Conservation (phyloP, 2,888 invertebrate genomes). For the Xanthorhoe designata region DNA sequence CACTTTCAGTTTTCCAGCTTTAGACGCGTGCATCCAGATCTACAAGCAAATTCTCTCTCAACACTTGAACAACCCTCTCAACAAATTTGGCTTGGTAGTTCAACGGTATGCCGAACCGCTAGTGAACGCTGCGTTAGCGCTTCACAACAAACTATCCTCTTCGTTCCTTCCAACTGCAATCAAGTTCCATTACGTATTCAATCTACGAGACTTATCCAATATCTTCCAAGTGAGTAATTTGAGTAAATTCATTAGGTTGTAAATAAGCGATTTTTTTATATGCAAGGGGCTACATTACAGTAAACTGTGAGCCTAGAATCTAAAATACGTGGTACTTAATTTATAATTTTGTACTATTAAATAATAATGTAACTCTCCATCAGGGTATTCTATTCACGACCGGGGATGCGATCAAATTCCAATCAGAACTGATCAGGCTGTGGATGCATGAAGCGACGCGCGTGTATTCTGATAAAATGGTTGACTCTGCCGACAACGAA, state of each 20-base stretch:
- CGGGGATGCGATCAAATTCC: slow-evolving; percentile 89
- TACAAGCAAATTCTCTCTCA: slow-evolving; percentile 93
- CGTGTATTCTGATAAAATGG: slow-evolving; percentile 96
- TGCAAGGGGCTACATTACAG: no score
- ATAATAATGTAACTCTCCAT: background rate
- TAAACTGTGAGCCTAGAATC: no score
- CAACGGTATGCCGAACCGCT: slow-evolving; percentile 86
- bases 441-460: slow-evolving; percentile 96
- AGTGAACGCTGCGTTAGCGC: slow-evolving; percentile 89
- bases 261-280: no score
- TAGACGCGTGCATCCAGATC: slow-evolving; percentile 93
- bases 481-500: slow-evolving; percentile 92
- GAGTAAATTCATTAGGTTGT: no score
- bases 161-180: slow-evolving; percentile 96
- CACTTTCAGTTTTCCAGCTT: slow-evolving; percentile 90
- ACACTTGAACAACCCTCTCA: slow-evolving; percentile 87
- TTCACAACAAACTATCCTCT: slow-evolving; percentile 91
- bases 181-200: slow-evolving; percentile 98
- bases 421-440: slow-evolving; percentile 90
- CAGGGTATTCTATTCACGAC: slow-evolving; percentile 94
- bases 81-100: slow-evolving; percentile 88
- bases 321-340: no score
- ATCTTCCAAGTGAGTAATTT: slow-evolving; percentile 91
- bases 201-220: slow-evolving; percentile 95
- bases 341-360: background rate